Evolutionary conservation across 1,140 invertebrate genomes (phyloP).

Genomic region (Belonocnema kinseyi): DNA sequence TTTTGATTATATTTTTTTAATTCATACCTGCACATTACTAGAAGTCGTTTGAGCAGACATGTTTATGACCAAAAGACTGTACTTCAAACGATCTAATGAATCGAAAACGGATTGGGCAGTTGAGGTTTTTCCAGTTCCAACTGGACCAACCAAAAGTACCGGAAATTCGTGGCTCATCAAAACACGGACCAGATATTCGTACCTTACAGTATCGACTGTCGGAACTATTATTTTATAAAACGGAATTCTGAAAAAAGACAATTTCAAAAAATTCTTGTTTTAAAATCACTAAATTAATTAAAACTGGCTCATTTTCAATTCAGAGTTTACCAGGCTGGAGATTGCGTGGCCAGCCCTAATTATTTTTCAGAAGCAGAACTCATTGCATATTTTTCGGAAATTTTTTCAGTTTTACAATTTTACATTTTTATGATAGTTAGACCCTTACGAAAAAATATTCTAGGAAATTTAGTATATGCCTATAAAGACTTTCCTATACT

Average conservation of each 20-base stretch:
- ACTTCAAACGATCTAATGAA: conserved; percentile 79
- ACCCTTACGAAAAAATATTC: no score
- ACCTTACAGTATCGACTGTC: conserved; percentile 88
- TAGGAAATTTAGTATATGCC: no score
- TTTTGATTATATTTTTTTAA: no score
- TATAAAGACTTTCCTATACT: no score
- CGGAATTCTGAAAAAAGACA: conserved; percentile 76
- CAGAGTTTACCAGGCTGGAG: conserved; percentile 66
- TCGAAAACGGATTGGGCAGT: conserved; percentile 82
- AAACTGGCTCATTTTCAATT: no score
- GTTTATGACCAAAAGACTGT: conserved; percentile 84
- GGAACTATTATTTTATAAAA: conserved; percentile 90
- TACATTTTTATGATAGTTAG: no score
- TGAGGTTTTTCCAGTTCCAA: conserved; percentile 89
- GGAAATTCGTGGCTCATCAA: conserved; percentile 81
- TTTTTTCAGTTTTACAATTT: no score
- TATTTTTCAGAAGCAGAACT: no score
- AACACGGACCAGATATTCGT: conserved; percentile 82
- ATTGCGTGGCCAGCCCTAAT: no score
- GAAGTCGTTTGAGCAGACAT: conserved; percentile 91
- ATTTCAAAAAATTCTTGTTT: background rate
- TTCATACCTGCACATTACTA: conserved; percentile 78
- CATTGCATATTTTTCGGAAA: no score
- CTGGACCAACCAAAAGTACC: conserved; percentile 85
- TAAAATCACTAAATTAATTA: no score